A percentile compares a stretch with the other conserved stretches of the same genome.
Evolutionary conservation across 2,797 vertebrate genomes (phyloP).

Genomic region (Sylvia borin): DNA sequence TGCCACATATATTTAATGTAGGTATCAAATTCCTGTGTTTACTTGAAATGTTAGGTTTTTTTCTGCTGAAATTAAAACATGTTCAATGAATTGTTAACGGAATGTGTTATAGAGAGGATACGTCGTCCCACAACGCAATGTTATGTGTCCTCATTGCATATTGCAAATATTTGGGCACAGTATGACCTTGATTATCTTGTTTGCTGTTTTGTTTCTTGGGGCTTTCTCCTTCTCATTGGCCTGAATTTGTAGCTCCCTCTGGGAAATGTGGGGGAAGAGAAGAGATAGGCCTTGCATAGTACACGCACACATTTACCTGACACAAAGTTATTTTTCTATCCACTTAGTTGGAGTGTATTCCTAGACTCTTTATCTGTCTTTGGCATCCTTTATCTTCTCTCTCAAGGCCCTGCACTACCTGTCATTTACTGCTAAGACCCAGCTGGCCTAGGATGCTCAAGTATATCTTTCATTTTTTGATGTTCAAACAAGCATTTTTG

Average conservation of each 20-base stretch:
- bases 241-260: background rate
- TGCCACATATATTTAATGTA: background rate
- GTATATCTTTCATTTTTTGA: background rate
- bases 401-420: background rate
- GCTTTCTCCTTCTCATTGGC: background rate
- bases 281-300: background rate
- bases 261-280: accelerated
- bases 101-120: background rate
- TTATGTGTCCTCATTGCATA: background rate
- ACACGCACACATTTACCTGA: background rate
- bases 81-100: background rate
- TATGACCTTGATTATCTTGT: background rate
- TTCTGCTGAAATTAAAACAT: background rate
- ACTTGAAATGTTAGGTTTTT: background rate
- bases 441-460: background rate
- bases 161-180: background rate
- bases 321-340: background rate
- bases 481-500: background rate
- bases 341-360: background rate
- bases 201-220: background rate
- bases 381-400: background rate
- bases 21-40: background rate
- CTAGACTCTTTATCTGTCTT: background rate
- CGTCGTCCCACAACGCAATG: background rate
- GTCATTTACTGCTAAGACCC: background rate